Evolutionary conservation across 2,888 invertebrate species (phyloP), one percentile per base, ranked within the genome.

Genomic region (Drosophila maculinotata): DNA sequence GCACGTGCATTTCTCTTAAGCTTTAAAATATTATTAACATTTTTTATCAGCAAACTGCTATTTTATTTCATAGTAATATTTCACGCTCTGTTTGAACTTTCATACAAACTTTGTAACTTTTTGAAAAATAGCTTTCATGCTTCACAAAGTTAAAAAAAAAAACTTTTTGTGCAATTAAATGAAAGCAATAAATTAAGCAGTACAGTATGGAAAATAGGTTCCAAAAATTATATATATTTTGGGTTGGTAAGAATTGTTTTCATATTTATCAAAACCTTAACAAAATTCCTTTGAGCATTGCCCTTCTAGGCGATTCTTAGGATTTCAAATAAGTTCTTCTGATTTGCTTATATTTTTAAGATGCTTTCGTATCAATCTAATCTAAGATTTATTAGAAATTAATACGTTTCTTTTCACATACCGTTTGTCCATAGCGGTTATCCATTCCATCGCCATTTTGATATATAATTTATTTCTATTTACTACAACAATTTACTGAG

Each of bases 371-470:
- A 3, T 20, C 20, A 20, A 20, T 20, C n/a, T 20, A 20, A 3
- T 20, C 4, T 20, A 20, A 20, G 7, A 3, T 8, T 15, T 10
- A 33, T 25, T 1, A 39, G 1, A 44, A 14, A 26, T n/a, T n/a
- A 35, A 45, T 25, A 6, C 10, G 5, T 30, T 9, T 5, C 9
- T 7, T 31, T 41, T 20, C 5, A 83, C 89, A 87, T 81, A 93
- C 93, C 93, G 92, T 88, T 93, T 93, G 90, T 93, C 93, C 90
- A 93, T 93, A 45, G 93, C 93, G 62, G 92, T 92, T 88, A 93
- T 92, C 93, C 93, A 93, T 91, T 93, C 93, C 91, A 93, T 93
- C 62, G 92, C 92, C 92, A 92, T 92, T 76, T 83, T 81, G 74
- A 33, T 45, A 15, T 28, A 9, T 39, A 39, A 30, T 31, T 35